Base-by-base conservation (phyloP, 2,113 vertebrate species). In the Rousettus leschenaultii region DNA sequence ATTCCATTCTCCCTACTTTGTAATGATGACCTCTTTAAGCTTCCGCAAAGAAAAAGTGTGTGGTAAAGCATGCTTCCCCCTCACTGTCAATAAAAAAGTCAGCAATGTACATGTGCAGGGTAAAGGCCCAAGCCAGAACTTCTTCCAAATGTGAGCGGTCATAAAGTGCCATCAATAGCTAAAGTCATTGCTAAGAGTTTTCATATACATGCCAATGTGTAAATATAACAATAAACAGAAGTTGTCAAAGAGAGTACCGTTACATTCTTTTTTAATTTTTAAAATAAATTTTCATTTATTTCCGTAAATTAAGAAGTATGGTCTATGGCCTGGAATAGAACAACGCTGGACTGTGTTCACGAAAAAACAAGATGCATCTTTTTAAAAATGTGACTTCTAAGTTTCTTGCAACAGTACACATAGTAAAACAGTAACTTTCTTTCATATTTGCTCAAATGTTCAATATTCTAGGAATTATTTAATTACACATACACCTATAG, bases 361-460 rank as follows among this genome's bases (percentile, higher is more conserved):
- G 13, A 92, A 96, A 96, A 95, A 38, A 84, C 8, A 94, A 86
- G 30, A 80, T 26, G 53, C 40, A 88, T 59, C 35, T 78, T 24
- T 87, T 96, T 78, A 94, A 94, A 94, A 90, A 79, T 7, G 51
- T 68, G 73, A 96, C 38, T 30, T 93, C 82, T 96, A 93, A 86
- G 91, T 45, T 93, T 91, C 74, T 82, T 94, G 40, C 26, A 90
- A 68, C 14, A 91, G 26, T 61, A 79, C 26, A 92, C 35, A 94
- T 19, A 93, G 89, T 93, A 89, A 89, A 96, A 97, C 7, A 78
- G n/a, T 86, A 66, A 83, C 63, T 77, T 95, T 84, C 63, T 77
- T 95, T 84, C 63, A 88, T 48, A 96, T 11, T 55, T 85, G 18
- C 35, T 94, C 79, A 93, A 75, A 95, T 91, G 93, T 5, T 74